Evolutionary conservation across 2,113 vertebrate genomes (phyloP).

Genomic region (Paramisgurnus dabryanus): DNA sequence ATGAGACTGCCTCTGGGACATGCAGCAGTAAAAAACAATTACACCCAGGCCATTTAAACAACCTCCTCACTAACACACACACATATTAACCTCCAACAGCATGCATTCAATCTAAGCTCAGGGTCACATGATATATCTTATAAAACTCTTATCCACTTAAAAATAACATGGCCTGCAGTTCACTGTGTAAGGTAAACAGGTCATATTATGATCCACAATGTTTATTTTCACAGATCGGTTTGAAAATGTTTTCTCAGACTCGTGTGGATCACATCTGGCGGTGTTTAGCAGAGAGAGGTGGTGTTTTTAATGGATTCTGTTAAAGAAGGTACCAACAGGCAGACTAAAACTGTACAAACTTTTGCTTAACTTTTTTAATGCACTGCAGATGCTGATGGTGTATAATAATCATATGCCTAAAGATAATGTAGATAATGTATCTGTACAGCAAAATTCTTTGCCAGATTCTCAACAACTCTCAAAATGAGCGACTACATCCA

Average conservation of each 20-base stretch:
- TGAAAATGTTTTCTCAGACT: neutral
- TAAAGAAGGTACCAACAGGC: neutral
- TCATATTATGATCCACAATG: neutral
- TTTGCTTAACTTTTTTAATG: conserved; percentile 12
- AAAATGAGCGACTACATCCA: neutral
- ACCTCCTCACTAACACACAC: conserved; percentile 27
- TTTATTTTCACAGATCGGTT: neutral
- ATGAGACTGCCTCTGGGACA: conserved; percentile 49
- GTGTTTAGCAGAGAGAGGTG: neutral
- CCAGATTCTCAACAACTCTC: neutral
- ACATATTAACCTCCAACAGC: neutral
- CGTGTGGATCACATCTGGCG: conserved; percentile 2
- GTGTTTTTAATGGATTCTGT: conserved; percentile 4
- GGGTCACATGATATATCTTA: neutral
- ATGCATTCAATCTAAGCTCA: neutral
- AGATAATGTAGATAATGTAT: conserved; percentile 13
- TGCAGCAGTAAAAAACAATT: conserved; percentile 59
- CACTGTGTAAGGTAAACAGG: neutral
- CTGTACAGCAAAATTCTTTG: neutral
- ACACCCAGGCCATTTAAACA: conserved; percentile 52
- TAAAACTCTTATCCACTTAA: neutral
- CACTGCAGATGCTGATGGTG: conserved; percentile 21
- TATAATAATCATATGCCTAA: conserved; percentile 44
- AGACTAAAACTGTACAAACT: neutral
- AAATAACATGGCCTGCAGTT: neutral